phyloP scores from a whole-genome alignment of 2,113 vertebrate species.

The Nesoenas mayeri region DNA sequence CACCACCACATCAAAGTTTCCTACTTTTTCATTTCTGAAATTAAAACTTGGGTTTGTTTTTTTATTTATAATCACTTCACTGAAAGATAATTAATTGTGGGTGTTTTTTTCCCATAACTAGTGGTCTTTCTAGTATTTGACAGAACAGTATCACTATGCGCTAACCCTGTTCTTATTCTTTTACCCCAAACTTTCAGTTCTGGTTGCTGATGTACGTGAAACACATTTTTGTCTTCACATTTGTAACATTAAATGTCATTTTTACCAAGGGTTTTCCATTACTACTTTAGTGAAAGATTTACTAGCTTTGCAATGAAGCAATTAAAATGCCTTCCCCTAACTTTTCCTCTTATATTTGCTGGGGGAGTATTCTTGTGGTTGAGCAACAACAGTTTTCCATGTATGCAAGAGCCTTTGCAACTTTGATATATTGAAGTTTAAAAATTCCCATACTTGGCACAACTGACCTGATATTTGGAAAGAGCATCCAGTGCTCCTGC shows the following conservation, averaged over 20 bases:
- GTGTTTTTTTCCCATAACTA: background rate
- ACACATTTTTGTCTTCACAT: background rate
- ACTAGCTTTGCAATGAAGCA: background rate
- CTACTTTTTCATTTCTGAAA: background rate
- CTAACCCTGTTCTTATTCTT: background rate
- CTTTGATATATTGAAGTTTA: background rate
- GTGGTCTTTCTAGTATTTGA: background rate
- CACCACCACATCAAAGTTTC: background rate
- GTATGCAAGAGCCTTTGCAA: background rate
- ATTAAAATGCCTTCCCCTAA: background rate
- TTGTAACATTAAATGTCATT: background rate
- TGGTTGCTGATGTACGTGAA: background rate
- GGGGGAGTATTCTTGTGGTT: background rate
- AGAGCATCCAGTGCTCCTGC: background rate
- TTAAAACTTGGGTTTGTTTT: background rate
- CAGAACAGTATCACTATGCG: background rate
- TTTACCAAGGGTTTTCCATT: conserved; percentile 3
- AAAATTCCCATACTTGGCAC: background rate
- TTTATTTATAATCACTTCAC: background rate
- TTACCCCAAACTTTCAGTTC: background rate
- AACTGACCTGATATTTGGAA: background rate
- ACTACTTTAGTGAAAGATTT: background rate
- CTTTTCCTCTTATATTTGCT: background rate
- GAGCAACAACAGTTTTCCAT: background rate
- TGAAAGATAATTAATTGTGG: background rate